These are phyloP conservation scores for Esperia sulphurella DNA, from an alignment of 2,888 invertebrate species.

Conservation along the genomic window DNA sequence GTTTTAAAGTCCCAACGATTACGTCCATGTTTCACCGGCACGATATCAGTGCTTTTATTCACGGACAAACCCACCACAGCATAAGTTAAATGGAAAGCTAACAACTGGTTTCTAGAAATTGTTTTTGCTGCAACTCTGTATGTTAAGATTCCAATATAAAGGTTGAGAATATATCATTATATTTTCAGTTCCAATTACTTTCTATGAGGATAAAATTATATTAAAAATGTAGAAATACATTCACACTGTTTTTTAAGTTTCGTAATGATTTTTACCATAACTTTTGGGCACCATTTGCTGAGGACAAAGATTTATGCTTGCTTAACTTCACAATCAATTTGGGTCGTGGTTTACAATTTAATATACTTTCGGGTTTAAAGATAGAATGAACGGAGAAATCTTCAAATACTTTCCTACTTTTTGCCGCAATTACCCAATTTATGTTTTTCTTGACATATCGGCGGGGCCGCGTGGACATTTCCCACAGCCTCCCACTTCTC, in stretches of 20 bases:
- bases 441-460: slow-evolving; percentile 41
- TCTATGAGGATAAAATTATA: too few species aligned
- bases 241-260: too few species aligned
- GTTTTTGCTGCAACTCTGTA: neutral
- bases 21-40: neutral
- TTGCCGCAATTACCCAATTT: neutral
- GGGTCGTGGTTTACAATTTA: neutral
- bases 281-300: neutral
- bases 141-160: neutral
- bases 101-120: neutral
- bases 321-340: neutral
- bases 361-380: neutral
- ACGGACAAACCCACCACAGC: neutral
- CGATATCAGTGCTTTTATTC: neutral
- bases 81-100: neutral
- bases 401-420: neutral
- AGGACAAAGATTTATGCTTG: neutral
- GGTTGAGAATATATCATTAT: neutral
- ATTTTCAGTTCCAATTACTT: too few species aligned
- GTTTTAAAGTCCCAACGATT: neutral
- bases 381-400: neutral
- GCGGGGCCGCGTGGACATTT: slow-evolving; percentile 20
- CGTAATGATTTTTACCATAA: neutral
- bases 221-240: too few species aligned
- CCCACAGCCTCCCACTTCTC: slow-evolving; percentile 25